Evolutionary conservation across 2,888 invertebrate species (phyloP), one percentile per base, ranked within the genome.

Genomic region (Perizoma flavofasciatum): DNA sequence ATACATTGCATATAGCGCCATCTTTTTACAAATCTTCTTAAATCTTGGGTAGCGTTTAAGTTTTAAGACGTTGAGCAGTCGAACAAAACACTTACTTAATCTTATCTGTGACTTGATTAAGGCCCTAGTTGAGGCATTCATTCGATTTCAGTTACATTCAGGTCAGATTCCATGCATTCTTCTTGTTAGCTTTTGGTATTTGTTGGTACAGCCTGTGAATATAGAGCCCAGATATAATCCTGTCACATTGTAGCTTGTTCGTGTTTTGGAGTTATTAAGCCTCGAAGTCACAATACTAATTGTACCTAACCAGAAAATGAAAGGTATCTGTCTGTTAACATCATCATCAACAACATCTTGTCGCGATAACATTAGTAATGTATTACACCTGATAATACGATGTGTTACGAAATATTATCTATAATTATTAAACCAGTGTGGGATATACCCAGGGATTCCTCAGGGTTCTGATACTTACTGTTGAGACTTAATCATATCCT

Each of bases 121-220:
- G 34, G 8, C 8, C 37, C 32, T 59, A 9, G 53, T 53, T 53
- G 34, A 8, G 43, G 34, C 35, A 41, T 8, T 45, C 4, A 44
- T 53, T 49, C 53, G 57, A 49, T 55, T 65, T 61, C 55, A 56
- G 58, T 35, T 46, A 59, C 65, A 68, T 66, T 67, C 56, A 61
- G 63, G 68, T 62, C 65, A 60, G 56, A 64, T 65, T 65, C 59
- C 63, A 50, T 55, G 40, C 59, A 63, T 67, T 62, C 51, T 63
- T 63, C 62, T 47, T 51, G 52, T 49, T 56, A 49, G 60, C 32
- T 52, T 55, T 58, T 33, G 49, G 56, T 59, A 52, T 63, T 60
- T 61, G 43, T 49, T 60, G 33, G 37, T 49, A 40, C 22, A 39
- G 40, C n/a, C 22, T 44, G 40, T 49, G 34, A 22, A 33, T 55